phyloP scores from a whole-genome alignment of 2,888 invertebrate species.

The Carterocephalus palaemon region DNA sequence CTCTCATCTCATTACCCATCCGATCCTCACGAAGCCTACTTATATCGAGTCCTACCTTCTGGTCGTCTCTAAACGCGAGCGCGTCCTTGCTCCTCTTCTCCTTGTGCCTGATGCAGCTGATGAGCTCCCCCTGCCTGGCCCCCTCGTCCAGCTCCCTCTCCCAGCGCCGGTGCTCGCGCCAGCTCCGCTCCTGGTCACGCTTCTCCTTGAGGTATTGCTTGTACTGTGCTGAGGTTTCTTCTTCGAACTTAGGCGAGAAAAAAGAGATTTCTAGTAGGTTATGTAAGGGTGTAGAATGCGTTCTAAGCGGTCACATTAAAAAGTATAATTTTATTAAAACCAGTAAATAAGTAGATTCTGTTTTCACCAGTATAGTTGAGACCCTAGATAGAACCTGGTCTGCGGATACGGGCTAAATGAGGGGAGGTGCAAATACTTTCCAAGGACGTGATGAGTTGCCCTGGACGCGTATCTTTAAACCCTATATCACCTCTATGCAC shows the following conservation, averaged over 20 bases:
- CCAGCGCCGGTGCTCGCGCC: slow-evolving; percentile 59
- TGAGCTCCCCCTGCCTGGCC: slow-evolving; percentile 40
- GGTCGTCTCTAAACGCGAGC: slow-evolving; percentile 50
- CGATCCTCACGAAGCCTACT: too few relatives aligned
- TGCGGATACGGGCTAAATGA: too few relatives aligned
- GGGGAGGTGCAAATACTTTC: too few relatives aligned
- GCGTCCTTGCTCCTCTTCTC: slow-evolving; percentile 49
- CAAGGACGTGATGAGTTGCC: too few relatives aligned
- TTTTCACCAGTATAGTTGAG: too few relatives aligned
- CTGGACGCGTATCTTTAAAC: too few relatives aligned
- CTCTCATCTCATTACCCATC: too few relatives aligned
- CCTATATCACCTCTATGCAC: too few relatives aligned
- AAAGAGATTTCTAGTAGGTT: slow-evolving; percentile 1
- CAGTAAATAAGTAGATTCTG: too few relatives aligned
- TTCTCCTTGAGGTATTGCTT: slow-evolving; percentile 65
- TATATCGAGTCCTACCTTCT: too few relatives aligned
- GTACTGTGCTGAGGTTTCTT: slow-evolving; percentile 62
- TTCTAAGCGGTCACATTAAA: too few relatives aligned
- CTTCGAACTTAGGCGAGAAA: slow-evolving; percentile 51
- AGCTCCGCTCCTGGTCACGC: slow-evolving; percentile 59
- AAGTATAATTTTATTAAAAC: background rate
- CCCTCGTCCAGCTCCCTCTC: slow-evolving; percentile 47
- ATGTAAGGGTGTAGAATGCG: background rate
- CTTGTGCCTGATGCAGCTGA: slow-evolving; percentile 53
- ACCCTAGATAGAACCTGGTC: too few relatives aligned